A percentile compares a stretch with the other conserved stretches of the same genome.
These are phyloP conservation scores for Syndactyla subalaris DNA, from an alignment of 2,797 vertebrate species.

Conservation along the genomic window DNA sequence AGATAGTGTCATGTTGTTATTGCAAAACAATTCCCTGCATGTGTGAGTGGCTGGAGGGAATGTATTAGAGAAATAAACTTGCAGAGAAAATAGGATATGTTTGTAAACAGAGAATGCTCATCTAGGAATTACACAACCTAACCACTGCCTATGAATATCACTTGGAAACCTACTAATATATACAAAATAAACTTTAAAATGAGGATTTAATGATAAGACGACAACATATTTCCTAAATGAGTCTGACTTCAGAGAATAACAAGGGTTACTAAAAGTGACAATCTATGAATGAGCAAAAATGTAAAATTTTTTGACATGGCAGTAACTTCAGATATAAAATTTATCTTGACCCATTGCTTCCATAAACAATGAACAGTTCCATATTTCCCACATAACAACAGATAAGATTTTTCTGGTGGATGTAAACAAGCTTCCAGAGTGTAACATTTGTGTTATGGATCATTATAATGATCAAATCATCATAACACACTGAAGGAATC, in stretches of 20 bases:
- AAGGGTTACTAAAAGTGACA: background rate
- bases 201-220: background rate
- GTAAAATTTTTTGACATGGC: background rate
- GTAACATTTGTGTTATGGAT: background rate
- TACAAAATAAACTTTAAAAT: constrained; percentile 2
- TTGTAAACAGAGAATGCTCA: constrained; percentile 19
- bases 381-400: background rate
- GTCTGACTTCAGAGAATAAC: constrained; percentile 8
- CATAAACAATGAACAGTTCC: background rate
- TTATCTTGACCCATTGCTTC: background rate
- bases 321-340: background rate
- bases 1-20: background rate
- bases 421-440: background rate
- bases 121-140: background rate
- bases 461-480: background rate
- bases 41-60: background rate
- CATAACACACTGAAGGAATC: background rate
- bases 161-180: background rate
- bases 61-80: background rate
- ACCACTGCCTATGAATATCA: background rate
- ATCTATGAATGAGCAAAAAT: constrained; percentile 16
- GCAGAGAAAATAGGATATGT: background rate
- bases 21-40: constrained; percentile 12
- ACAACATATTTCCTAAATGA: constrained; percentile 9
- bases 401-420: background rate